Percentiles rank a stretch among this genome's conserved stretches.
phyloP scores from a whole-genome alignment of 2,797 vertebrate genomes.

The Gallinago solitaria region DNA sequence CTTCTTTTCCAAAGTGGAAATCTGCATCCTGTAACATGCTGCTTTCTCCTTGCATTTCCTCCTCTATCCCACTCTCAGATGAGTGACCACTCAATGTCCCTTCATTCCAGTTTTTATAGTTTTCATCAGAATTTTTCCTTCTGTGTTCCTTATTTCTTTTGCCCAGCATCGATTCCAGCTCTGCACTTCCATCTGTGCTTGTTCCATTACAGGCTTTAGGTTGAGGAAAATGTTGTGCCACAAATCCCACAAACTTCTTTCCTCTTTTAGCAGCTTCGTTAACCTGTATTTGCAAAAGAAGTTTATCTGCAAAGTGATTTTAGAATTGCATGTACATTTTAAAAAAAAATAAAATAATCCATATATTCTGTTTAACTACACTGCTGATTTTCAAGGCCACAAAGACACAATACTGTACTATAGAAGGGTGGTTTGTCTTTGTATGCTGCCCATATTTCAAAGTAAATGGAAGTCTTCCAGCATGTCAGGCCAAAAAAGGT shows the following conservation, averaged over 20 bases:
- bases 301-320: neutral
- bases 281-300: conserved; percentile 77
- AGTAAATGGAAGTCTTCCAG: neutral
- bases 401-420: neutral
- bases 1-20: conserved; percentile 80
- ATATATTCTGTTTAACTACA: neutral
- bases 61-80: conserved; percentile 74
- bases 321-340: neutral
- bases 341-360: neutral
- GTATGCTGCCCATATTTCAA: neutral
- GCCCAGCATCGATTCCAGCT: conserved; percentile 14
- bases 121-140: conserved; percentile 65
- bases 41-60: conserved; percentile 81
- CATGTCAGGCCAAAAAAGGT: neutral
- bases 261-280: conserved; percentile 88
- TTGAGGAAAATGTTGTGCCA: conserved; percentile 81
- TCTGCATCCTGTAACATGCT: conserved; percentile 57
- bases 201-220: conserved; percentile 74
- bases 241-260: conserved; percentile 90
- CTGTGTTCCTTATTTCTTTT: conserved; percentile 74
- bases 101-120: conserved; percentile 66
- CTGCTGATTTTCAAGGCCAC: neutral
- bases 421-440: neutral
- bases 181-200: conserved; percentile 33
- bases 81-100: conserved; percentile 77